A percentile compares a stretch with the other conserved stretches of the same genome.
These are phyloP conservation scores for Pocillopora verrucosa DNA, from an alignment of 64 coral and sea anemone genomes.

Conservation along the genomic window DNA sequence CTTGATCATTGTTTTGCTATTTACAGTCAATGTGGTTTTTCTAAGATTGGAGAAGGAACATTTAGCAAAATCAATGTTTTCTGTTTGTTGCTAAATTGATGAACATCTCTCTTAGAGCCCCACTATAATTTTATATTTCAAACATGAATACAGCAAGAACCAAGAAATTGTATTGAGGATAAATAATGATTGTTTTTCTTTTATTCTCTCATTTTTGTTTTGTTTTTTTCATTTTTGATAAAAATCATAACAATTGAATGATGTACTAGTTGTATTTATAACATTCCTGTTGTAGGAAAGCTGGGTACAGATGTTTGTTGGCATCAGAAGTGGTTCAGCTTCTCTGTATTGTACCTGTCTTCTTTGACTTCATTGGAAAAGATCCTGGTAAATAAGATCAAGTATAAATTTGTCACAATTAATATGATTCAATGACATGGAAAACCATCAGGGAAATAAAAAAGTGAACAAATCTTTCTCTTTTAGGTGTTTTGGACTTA, in stretches of 20 bases:
- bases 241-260: background rate
- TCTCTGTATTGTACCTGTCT: constrained; percentile 82
- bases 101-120: no score
- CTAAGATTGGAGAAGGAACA: no score
- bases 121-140: no score
- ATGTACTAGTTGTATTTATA: background rate
- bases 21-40: no score
- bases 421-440: background rate
- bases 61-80: no score
- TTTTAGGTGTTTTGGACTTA: constrained; percentile 73
- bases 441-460: background rate
- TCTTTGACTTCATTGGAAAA: constrained; percentile 86
- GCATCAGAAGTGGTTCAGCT: constrained; percentile 93
- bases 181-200: no score
- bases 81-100: no score
- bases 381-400: constrained; percentile 62
- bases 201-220: no score
- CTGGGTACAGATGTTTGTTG: constrained; percentile 66
- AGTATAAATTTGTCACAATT: background rate
- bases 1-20: no score
- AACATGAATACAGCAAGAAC: no score
- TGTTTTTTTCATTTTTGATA: background rate
- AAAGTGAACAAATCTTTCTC: background rate
- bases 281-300: constrained; percentile 44
- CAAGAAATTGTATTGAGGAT: no score